Evolutionary conservation across 2,113 vertebrate genomes (phyloP).

Genomic region (Pagrus major): DNA sequence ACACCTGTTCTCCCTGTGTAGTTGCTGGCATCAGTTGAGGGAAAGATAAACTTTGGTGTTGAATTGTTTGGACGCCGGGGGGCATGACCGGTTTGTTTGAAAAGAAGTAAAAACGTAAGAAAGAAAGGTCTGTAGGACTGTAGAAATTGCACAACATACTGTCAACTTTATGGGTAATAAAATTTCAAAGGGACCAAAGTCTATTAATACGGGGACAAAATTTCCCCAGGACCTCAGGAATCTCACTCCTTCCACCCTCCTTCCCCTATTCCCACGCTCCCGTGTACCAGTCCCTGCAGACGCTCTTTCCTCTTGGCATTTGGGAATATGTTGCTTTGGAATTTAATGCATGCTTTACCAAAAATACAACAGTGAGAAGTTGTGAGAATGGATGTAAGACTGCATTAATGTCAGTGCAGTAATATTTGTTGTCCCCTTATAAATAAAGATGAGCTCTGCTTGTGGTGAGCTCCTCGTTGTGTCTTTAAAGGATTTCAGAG

Average conservation of each 20-base stretch:
- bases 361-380: slow-evolving; percentile 41
- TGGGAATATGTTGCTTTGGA: slow-evolving; percentile 49
- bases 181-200: slow-evolving; percentile 93
- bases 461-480: slow-evolving; percentile 38
- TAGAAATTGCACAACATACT: slow-evolving; percentile 85
- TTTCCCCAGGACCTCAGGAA: slow-evolving; percentile 87
- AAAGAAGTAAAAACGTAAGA: slow-evolving; percentile 72
- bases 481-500: slow-evolving; percentile 62
- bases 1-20: slow-evolving; percentile 80
- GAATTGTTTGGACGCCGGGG: slow-evolving; percentile 72
- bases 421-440: not conserved
- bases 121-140: slow-evolving; percentile 70
- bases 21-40: slow-evolving; percentile 63
- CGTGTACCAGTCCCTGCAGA: slow-evolving; percentile 57
- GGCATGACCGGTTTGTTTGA: slow-evolving; percentile 76
- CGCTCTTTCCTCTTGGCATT: slow-evolving; percentile 47
- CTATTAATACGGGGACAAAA: slow-evolving; percentile 90
- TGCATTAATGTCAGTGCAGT: not conserved
- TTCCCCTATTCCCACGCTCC: slow-evolving; percentile 84
- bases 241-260: slow-evolving; percentile 83
- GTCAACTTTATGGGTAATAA: slow-evolving; percentile 96
- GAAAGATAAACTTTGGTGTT: slow-evolving; percentile 70
- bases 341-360: slow-evolving; percentile 43
- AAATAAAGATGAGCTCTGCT: not conserved
- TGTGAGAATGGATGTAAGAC: not conserved